These are phyloP conservation scores for Biston stratarius DNA, from an alignment of 2,888 invertebrate species.

Conservation along the genomic window DNA sequence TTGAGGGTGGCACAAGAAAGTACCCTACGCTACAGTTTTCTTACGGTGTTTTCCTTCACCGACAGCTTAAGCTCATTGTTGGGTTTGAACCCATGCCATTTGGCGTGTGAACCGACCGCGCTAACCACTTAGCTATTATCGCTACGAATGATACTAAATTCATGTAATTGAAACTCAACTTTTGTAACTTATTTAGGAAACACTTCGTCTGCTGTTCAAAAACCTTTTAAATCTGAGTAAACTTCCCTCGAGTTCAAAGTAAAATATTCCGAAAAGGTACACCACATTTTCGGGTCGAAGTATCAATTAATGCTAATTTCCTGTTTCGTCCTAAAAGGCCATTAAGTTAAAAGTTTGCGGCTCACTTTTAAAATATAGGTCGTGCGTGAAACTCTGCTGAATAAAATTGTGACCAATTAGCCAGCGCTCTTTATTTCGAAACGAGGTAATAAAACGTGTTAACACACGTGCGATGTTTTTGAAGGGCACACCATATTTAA, in stretches of 20 bases:
- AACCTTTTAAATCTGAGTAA: conserved; percentile 10
- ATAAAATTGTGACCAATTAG: conserved; percentile 12
- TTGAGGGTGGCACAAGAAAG: too few species aligned
- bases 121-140: too few species aligned
- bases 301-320: conserved; percentile 27
- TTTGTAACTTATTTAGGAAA: neutral
- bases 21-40: too few species aligned
- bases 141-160: too few species aligned
- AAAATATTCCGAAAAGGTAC: conserved; percentile 9
- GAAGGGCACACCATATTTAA: too few species aligned
- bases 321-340: conserved; percentile 23
- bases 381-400: conserved; percentile 14
- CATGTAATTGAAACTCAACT: neutral
- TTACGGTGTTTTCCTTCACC: too few species aligned
- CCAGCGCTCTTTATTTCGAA: neutral
- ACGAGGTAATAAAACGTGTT: too few species aligned
- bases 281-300: conserved; percentile 15
- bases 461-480: too few species aligned
- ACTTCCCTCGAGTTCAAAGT: conserved; percentile 11
- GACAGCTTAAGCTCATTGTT: too few species aligned
- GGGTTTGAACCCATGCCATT: too few species aligned
- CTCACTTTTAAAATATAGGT: conserved; percentile 28
- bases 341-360: conserved; percentile 27
- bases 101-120: too few species aligned
- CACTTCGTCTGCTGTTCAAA: neutral